Conservation (phyloP, 2,888 invertebrate species). For the Mellilla xanthometata region DNA sequence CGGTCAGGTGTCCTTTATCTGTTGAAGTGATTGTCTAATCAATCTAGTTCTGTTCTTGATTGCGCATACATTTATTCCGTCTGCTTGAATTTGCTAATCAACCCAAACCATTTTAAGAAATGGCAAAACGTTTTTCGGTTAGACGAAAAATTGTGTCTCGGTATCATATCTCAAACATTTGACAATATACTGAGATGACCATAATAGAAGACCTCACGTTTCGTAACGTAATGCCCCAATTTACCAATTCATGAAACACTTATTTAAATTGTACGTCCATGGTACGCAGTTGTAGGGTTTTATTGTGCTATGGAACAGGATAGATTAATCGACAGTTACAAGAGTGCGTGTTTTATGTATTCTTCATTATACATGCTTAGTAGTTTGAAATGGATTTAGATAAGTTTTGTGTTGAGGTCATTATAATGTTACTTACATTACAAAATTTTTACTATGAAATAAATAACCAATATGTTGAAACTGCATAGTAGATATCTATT, state of each 20-base stretch:
- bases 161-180: background rate
- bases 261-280: conserved; percentile 20
- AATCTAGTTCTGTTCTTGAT: conserved; percentile 4
- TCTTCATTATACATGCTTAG: too few relatives aligned
- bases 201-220: conserved; percentile 15
- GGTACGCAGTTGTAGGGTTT: conserved; percentile 14
- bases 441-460: too few relatives aligned
- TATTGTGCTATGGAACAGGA: background rate
- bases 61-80: background rate
- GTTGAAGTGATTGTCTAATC: conserved; percentile 15
- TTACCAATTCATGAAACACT: conserved; percentile 20
- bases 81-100: background rate
- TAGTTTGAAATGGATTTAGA: too few relatives aligned
- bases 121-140: too few relatives aligned
- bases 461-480: too few relatives aligned
- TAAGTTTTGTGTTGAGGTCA: too few relatives aligned
- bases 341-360: too few relatives aligned
- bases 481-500: too few relatives aligned
- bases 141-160: too few relatives aligned
- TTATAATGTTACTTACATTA: too few relatives aligned
- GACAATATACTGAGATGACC: conserved; percentile 12
- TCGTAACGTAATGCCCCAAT: conserved; percentile 18
- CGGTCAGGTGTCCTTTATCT: conserved; percentile 29
- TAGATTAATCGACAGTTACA: too few relatives aligned
- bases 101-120: too few relatives aligned